Evolutionary conservation across 2,113 vertebrate genomes (phyloP).

Genomic region (Dascyllus trimaculatus): DNA sequence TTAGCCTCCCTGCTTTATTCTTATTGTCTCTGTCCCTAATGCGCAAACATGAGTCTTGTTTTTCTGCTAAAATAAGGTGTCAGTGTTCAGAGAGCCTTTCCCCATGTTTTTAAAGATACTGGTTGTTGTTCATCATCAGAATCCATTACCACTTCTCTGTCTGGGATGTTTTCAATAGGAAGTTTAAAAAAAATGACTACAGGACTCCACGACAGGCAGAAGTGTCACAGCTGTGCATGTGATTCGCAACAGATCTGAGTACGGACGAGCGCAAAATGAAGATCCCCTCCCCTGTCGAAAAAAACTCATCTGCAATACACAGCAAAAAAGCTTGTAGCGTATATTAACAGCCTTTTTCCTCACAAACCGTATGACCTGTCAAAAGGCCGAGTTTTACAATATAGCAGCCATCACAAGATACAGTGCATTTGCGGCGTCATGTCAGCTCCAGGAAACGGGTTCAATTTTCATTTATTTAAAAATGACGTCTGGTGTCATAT

Average conservation of each 20-base stretch:
- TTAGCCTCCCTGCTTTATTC: constrained; percentile 10
- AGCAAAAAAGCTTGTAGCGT: constrained; percentile 38
- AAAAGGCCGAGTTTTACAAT: constrained; percentile 55
- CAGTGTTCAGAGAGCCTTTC: constrained; percentile 1
- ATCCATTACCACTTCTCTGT: constrained; percentile 45
- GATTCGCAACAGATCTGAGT: constrained; percentile 50
- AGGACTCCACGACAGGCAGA: constrained; percentile 50
- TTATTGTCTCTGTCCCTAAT: constrained; percentile 1
- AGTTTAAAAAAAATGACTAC: constrained; percentile 47
- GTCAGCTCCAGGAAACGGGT: constrained; percentile 42
- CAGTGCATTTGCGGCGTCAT: constrained; percentile 25
- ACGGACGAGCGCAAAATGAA: constrained; percentile 16
- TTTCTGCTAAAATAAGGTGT: constrained; percentile 23
- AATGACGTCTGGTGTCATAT: constrained; percentile 54
- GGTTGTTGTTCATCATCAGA: constrained; percentile 57
- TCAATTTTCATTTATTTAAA: constrained; percentile 66
- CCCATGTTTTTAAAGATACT: constrained; percentile 41
- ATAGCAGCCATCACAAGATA: constrained; percentile 50
- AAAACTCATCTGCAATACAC: constrained; percentile 50
- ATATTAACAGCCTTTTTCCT: constrained; percentile 61
- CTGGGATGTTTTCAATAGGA: constrained; percentile 30
- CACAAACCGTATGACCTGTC: constrained; percentile 59
- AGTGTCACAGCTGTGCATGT: constrained; percentile 22
- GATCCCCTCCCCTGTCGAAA: neutral
- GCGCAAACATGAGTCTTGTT: constrained; percentile 6